Base-by-base conservation (phyloP, 2,888 invertebrate species). In the Caenorhabditis panamensis region DNA sequence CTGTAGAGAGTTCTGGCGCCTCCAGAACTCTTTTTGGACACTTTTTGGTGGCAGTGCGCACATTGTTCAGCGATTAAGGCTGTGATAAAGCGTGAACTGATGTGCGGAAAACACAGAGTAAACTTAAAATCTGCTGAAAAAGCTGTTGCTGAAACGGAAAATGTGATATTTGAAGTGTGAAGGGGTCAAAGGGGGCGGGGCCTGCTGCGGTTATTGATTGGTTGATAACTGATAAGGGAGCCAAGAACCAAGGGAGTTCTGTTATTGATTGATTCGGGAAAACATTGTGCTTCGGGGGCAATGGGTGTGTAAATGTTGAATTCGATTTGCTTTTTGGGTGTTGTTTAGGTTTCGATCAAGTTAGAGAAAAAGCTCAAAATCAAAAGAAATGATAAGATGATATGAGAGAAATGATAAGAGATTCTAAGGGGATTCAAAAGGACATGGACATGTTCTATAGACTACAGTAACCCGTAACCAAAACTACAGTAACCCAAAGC, bases 111-210 rank as follows among this genome's bases (percentile, higher is more conserved):
- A 56, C 8, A 56, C 18, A 68, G 41, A 44, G 5, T 54, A 53
- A 71, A 71, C 62, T 71, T 61, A 71, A 71, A 62, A 53, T 41
- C 20, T 37, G 63, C 31, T 41, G 61, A 41, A 59, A 56, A 28
- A 54, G 54, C 26, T 56, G 31, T 22, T 31, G 49, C 63, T 49
- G 63, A 59, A 58, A 47, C 18, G 2, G 22, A 61, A 13, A 11
- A 61, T n/a, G 24, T 24, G 37, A 37, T n/a, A 59, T 16, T 16
- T 20, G 8, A 13, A 2, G 28, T 13, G 13, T 8, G 44, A n/a
- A 16, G 9, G 44, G 44, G 44, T 3, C 16, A n/a, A n/a, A 24
- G 51, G 51, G 51, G 51, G 51, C 24, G 51, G 22, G 47, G 47
- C 47, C 20, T 24, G 8, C 49, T 24, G 51, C n/a, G n/a, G n/a